A percentile compares a stretch with the other conserved stretches of the same genome.
Evolutionary conservation across 2,113 vertebrate species (phyloP).

Genomic region (Sprattus sprattus): DNA sequence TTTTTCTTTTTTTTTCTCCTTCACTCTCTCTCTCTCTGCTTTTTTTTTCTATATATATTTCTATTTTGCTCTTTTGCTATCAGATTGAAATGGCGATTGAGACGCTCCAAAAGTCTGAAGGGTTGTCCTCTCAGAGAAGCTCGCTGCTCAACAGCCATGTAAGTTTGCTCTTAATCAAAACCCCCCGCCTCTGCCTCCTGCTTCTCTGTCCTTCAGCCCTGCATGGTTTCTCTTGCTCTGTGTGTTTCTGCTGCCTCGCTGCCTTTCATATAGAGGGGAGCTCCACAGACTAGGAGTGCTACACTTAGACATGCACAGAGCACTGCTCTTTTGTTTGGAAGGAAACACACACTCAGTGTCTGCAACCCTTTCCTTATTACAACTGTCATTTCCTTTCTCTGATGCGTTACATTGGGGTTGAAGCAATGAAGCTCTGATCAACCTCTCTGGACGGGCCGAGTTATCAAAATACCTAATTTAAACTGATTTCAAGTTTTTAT

Average conservation of each 20-base stretch:
- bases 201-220: background rate
- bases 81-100: conserved; percentile 99
- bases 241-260: background rate
- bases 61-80: conserved; percentile 77
- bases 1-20: conserved; percentile 74
- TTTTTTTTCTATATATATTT: conserved; percentile 59
- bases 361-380: background rate
- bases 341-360: background rate
- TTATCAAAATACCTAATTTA: too few species aligned
- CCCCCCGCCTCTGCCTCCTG: background rate
- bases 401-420: background rate
- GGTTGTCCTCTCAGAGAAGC: conserved; percentile 98
- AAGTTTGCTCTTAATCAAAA: conserved; percentile 72
- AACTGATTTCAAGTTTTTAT: too few species aligned
- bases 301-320: background rate
- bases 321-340: background rate
- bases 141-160: conserved; percentile 99
- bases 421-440: background rate
- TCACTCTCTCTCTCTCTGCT: conserved; percentile 71
- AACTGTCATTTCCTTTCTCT: background rate
- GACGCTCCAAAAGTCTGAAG: conserved; percentile 99
- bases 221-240: conserved; percentile 23
- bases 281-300: background rate
- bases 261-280: background rate
- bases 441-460: too few species aligned